Conservation (phyloP, 2,113 vertebrate genomes). For the Callocephalon fimbriatum region DNA sequence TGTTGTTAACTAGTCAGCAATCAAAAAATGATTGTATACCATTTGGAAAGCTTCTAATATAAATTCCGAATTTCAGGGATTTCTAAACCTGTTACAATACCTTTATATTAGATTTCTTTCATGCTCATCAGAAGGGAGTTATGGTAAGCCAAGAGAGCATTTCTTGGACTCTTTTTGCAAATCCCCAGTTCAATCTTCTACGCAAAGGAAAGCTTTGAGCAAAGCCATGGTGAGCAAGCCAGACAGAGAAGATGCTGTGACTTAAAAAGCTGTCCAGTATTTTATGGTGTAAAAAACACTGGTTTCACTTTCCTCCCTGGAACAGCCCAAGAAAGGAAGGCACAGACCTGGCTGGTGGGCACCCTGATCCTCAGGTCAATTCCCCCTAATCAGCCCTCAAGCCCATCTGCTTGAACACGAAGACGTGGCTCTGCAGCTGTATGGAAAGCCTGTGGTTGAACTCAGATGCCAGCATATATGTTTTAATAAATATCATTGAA, state of each 20-base stretch:
- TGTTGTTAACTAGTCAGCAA: neutral
- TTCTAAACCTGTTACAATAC: neutral
- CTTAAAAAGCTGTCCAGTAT: neutral
- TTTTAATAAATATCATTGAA: neutral
- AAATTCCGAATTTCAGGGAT: neutral
- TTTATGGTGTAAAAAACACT: neutral
- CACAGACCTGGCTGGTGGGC: neutral
- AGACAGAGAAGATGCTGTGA: neutral
- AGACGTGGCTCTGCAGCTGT: neutral
- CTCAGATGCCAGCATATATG: neutral
- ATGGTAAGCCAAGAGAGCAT: neutral
- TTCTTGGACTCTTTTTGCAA: neutral
- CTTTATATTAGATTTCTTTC: neutral
- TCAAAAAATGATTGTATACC: neutral
- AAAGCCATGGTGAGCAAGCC: neutral
- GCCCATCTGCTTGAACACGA: neutral
- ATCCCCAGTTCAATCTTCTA: rapidly evolving
- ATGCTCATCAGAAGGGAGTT: neutral
- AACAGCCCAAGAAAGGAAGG: neutral
- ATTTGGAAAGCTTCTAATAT: neutral
- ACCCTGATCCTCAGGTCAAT: neutral
- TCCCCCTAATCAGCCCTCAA: neutral
- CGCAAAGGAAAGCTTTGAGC: neutral
- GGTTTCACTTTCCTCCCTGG: neutral
- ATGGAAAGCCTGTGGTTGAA: neutral